A percentile compares a stretch with the other conserved stretches of the same genome.
These are phyloP conservation scores for Hylia prasina DNA, from an alignment of 2,113 vertebrate species.

Conservation along the genomic window DNA sequence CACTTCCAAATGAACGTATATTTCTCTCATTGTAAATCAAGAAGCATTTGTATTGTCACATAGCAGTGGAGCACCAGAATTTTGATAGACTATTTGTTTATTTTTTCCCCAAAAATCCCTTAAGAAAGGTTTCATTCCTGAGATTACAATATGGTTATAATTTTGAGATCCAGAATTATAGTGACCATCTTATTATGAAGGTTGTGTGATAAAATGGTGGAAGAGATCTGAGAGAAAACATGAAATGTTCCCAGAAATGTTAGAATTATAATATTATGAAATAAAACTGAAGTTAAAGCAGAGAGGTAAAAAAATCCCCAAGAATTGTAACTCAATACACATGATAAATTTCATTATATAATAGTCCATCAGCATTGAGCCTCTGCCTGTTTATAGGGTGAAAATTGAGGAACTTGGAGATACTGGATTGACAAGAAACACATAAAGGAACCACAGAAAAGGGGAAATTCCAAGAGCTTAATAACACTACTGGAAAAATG, in stretches of 20 bases:
- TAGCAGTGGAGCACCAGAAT: not conserved
- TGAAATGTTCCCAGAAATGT: not conserved
- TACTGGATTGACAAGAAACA: conserved; percentile 20
- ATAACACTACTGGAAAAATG: conserved; percentile 37
- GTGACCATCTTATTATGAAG: not conserved
- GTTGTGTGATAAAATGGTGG: not conserved
- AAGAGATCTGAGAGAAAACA: not conserved
- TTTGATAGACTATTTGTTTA: not conserved
- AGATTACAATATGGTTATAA: not conserved
- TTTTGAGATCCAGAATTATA: not conserved
- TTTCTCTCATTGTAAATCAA: not conserved
- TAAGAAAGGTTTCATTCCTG: not conserved
- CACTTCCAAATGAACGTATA: not conserved
- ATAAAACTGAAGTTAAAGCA: not conserved
- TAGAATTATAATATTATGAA: not conserved
- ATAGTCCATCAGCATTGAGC: not conserved
- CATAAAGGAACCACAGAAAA: conserved; percentile 11
- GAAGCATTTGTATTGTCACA: not conserved
- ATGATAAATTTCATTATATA: not conserved
- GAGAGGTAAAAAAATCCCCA: not conserved
- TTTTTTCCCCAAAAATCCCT: not conserved
- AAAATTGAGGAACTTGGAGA: conserved; percentile 29
- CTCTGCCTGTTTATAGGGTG: conserved; percentile 17
- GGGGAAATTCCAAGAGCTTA: conserved; percentile 13
- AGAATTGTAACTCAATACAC: not conserved